phyloP scores from a whole-genome alignment of 1,140 invertebrate species.

The Littorina saxatilis region DNA sequence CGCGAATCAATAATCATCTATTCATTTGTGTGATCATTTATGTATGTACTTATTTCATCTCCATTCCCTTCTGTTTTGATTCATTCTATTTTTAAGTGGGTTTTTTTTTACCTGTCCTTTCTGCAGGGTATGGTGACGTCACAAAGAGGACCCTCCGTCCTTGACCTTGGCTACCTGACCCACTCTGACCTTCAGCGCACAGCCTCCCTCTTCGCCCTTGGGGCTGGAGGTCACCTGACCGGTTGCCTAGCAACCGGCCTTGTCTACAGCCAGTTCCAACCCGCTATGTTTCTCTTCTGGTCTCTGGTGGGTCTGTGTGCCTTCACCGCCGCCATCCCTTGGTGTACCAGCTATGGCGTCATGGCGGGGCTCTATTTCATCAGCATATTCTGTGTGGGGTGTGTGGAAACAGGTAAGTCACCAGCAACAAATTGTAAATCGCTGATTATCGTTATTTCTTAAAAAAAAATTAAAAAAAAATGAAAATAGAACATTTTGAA shows the following conservation, averaged over 20 bases:
- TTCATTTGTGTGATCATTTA: too few species aligned
- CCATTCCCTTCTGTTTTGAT: too few species aligned
- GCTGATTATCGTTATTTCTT: too few species aligned
- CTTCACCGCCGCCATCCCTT: slow-evolving; percentile 5
- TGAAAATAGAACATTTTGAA: too few species aligned
- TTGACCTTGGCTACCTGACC: slow-evolving; percentile 14
- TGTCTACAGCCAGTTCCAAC: not conserved
- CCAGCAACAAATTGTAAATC: too few species aligned
- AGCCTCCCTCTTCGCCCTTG: slow-evolving; percentile 12
- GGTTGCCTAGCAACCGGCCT: slow-evolving; percentile 6
- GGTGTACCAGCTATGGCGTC: not conserved
- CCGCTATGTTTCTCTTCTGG: slow-evolving; percentile 19
- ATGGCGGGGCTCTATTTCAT: slow-evolving; percentile 6
- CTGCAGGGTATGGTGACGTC: slow-evolving; percentile 15
- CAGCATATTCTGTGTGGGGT: slow-evolving; percentile 13
- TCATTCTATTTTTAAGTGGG: too few species aligned
- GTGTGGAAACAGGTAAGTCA: slow-evolving; percentile 19
- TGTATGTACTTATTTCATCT: too few species aligned
- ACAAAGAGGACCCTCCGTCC: slow-evolving; percentile 30
- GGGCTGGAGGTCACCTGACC: slow-evolving; percentile 1
- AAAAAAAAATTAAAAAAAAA: too few species aligned
- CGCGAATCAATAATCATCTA: too few species aligned
- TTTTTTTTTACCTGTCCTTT: too few species aligned
- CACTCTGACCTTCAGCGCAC: not conserved
- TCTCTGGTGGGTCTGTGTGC: not conserved